Evolutionary conservation across 1,140 invertebrate genomes (phyloP).

Genomic region (Nautilus pompilius): DNA sequence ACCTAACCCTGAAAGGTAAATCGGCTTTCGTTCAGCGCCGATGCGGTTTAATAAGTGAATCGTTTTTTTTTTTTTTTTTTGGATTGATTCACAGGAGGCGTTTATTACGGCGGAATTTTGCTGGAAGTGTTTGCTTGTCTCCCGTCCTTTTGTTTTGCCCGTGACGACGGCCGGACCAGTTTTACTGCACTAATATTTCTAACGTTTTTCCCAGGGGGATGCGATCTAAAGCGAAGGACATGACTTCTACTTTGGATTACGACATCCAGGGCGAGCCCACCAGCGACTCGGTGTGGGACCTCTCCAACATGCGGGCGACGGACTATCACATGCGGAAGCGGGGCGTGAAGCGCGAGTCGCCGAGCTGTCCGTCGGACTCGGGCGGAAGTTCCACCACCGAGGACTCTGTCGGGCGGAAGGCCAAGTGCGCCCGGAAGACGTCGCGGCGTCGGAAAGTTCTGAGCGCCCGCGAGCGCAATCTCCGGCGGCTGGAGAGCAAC

Average conservation of each 20-base stretch:
- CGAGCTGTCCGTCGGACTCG: conserved; percentile 43
- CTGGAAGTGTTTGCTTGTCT: too few relatives aligned
- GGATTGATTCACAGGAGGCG: too few relatives aligned
- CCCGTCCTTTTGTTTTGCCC: too few relatives aligned
- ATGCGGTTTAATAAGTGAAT: too few relatives aligned
- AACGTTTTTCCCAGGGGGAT: conserved; percentile 1
- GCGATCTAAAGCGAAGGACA: neutral
- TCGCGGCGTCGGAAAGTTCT: conserved; percentile 68
- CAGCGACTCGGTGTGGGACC: neutral
- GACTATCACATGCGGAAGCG: conserved; percentile 7
- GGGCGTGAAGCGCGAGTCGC: conserved; percentile 18
- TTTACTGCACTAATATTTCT: too few relatives aligned
- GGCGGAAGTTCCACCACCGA: conserved; percentile 34
- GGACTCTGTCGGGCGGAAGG: conserved; percentile 35
- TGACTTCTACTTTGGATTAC: conserved; percentile 2
- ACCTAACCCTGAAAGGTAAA: too few relatives aligned
- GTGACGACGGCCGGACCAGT: too few relatives aligned
- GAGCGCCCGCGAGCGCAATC: conserved; percentile 75
- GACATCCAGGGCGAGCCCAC: neutral
- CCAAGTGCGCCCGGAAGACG: conserved; percentile 30
- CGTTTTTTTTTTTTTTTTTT: too few relatives aligned
- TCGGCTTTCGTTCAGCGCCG: too few relatives aligned
- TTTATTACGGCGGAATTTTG: too few relatives aligned
- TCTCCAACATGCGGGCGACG: neutral
- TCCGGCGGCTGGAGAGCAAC: conserved; percentile 79